Evolutionary conservation across 64 coral and sea anemone species (phyloP), one percentile per base, ranked within the genome.

Genomic region (Montipora efflorescens): DNA sequence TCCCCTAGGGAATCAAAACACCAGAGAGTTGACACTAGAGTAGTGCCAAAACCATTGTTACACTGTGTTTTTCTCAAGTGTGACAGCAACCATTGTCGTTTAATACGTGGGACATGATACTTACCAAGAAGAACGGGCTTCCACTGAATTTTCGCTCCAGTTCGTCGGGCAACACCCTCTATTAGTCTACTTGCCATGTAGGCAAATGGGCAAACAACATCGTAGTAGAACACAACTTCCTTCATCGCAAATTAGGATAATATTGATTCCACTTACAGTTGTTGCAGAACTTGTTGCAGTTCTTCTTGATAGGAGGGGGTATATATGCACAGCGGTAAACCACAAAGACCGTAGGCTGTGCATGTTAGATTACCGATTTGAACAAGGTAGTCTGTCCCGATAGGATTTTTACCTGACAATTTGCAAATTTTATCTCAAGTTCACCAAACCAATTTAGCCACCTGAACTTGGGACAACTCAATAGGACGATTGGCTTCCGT

Each of bases 161-260:
- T 98, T 88, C 97, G 69, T 10, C 76, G 62, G 4, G 94, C 97
- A 67, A 98, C 81, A 78, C 92, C 92, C 45, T 96, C 97, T 48
- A 98, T 79, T 11, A 96, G 66, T 61, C 92, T 88, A 57, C 97
- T 99, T 19, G 94, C 92, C 77, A 96, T 76, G 75, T 89, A 99
- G 50, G 94, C 94, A 87, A 99, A 99, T 19, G 97, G 97, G 58
- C 97, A 98, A 77, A 98, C 97, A 67, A 98, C 89, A 90, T 98
- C 97, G 76, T 98, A 98, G 59, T 98, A 98, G 48, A 98, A 98
- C 47, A 95, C 88, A 14, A 98, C 71, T 81, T 98, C 94, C 79
- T 94, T 98, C 97, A 98, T 98, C 58, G 53, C 13, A 36, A 13
- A 48, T 21, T 59, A 25, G 51, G 58, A 13, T 15, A 0, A 64